Base-by-base conservation (phyloP, 2,113 vertebrate genomes). In the Paedocypris sp. region DNA sequence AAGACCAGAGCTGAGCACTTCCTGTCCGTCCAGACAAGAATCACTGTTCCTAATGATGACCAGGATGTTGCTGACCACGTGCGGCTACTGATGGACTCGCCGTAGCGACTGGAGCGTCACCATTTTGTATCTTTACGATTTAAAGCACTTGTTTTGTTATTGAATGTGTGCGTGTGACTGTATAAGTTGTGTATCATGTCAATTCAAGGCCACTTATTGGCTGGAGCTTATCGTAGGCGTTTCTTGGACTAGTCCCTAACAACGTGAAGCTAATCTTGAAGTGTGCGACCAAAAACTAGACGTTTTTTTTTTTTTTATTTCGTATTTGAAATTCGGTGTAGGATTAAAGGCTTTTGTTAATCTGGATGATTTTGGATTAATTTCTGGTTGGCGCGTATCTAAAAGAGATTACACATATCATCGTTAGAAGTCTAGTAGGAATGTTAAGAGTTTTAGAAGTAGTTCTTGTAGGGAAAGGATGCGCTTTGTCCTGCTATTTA, bases 1-100 rank as follows among this genome's bases (percentile, higher is more conserved):
- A 97, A 68, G 95, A 97, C 4, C 88, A 96, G 71, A 88, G 89
- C 73, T 99, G 82, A 67, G 31, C 64, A 11, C 23, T 13, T 22
- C 32, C 16, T 4, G 4, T 43, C 36, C 23, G 9, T 29, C 16
- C 35, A 20, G 26, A 25, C 41, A 18, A 5, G 18, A 10, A n/a
- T n/a, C n/a, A n/a, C n/a, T n/a, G n/a, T n/a, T n/a, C n/a, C n/a
- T n/a, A n/a, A n/a, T n/a, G n/a, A n/a, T n/a, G n/a, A n/a, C n/a
- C n/a, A n/a, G n/a, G n/a, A n/a, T n/a, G n/a, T n/a, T n/a, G n/a
- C n/a, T n/a, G n/a, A n/a, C n/a, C n/a, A n/a, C n/a, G n/a, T n/a
- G n/a, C n/a, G n/a, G n/a, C n/a, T n/a, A n/a, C n/a, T n/a, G n/a
- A n/a, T n/a, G n/a, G n/a, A n/a, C n/a, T n/a, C n/a, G n/a, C n/a